phyloP scores from a whole-genome alignment of 1,140 invertebrate species.

The Archivesica marissinica region DNA sequence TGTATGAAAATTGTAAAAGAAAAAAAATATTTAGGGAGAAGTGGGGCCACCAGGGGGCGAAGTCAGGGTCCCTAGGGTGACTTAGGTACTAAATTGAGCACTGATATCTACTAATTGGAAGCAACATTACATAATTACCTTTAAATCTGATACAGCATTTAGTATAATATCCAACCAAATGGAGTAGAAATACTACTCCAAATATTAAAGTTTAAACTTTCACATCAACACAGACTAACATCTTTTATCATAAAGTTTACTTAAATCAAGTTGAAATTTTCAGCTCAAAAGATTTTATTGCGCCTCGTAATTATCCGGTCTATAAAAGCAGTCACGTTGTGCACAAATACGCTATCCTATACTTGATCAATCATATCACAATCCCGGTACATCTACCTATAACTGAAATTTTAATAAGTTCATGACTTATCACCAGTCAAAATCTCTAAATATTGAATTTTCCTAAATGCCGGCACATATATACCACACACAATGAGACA shows the following conservation, averaged over 20 bases:
- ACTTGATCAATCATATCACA: background rate
- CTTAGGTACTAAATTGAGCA: background rate
- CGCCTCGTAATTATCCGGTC: background rate
- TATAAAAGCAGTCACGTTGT: background rate
- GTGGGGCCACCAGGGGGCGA: too few species aligned
- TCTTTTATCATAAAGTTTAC: background rate
- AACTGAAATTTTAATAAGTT: constrained; percentile 11
- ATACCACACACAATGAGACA: background rate
- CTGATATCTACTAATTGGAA: background rate
- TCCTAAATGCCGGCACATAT: background rate
- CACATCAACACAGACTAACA: background rate
- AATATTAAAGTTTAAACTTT: background rate
- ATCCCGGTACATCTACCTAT: background rate
- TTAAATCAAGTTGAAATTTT: constrained; percentile 15
- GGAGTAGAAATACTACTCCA: background rate
- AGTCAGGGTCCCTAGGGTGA: background rate
- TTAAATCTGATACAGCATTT: background rate
- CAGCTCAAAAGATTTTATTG: background rate
- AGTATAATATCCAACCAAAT: background rate
- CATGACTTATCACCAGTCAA: background rate
- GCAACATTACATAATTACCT: background rate
- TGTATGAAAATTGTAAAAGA: too few species aligned
- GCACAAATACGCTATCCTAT: background rate
- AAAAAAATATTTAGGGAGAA: too few species aligned
- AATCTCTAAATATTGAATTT: background rate